A percentile compares a stretch with the other conserved stretches of the same genome.
Evolutionary conservation across 2,113 vertebrate genomes (phyloP).

Genomic region (Conger conger): DNA sequence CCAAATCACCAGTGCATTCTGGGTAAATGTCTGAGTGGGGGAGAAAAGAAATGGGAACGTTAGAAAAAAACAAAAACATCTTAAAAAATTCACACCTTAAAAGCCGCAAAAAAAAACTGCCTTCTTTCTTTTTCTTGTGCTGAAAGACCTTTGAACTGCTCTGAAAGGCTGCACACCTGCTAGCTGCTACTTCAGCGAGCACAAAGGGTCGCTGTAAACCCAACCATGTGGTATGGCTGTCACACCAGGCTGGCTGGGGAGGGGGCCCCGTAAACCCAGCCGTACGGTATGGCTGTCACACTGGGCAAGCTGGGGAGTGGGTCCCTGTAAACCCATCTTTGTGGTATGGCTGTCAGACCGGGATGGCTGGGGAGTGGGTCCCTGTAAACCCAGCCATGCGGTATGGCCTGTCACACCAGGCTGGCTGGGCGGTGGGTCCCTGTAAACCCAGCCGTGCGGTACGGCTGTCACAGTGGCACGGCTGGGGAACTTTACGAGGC

Average conservation of each 20-base stretch:
- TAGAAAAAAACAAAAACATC: not conserved
- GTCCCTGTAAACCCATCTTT: no score
- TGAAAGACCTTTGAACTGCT: not conserved
- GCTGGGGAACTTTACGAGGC: conserved; percentile 69
- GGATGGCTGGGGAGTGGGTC: no score
- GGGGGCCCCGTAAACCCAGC: no score
- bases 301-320: no score
- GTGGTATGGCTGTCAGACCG: no score
- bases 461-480: conserved; percentile 53
- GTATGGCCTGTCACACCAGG: no score
- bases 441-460: conserved; percentile 57
- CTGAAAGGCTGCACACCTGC: not conserved
- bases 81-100: not conserved
- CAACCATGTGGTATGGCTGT: no score
- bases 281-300: no score
- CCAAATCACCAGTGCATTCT: not conserved
- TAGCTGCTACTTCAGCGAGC: not conserved
- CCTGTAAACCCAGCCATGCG: no score
- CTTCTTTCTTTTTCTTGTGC: not conserved
- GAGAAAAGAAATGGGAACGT: not conserved
- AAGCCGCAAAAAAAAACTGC: not conserved
- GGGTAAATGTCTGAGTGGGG: not conserved
- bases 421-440: conserved; percentile 43
- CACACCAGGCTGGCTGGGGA: no score
- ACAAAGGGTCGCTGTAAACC: no score